These are phyloP conservation scores for Taenaris catops DNA, from an alignment of 2,888 invertebrate genomes.

Conservation along the genomic window DNA sequence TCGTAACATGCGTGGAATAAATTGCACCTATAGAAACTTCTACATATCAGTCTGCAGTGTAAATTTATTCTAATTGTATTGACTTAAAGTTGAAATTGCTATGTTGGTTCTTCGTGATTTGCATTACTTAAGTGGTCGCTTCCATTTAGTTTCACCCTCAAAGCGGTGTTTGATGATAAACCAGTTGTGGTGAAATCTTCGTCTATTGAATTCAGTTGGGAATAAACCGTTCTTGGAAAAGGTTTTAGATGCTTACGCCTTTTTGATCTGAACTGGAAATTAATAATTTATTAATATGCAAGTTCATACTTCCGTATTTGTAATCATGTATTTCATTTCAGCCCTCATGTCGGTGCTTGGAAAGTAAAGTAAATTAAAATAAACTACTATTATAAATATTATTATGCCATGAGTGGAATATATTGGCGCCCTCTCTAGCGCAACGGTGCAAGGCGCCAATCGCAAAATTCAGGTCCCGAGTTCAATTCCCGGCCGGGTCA, in stretches of 20 bases:
- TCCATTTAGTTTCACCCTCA: constrained; percentile 34
- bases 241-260: constrained; percentile 44
- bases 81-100: constrained; percentile 49
- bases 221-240: constrained; percentile 61
- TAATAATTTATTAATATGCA: constrained; percentile 16
- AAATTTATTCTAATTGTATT: constrained; percentile 55
- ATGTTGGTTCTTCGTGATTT: constrained; percentile 64
- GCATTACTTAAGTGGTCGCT: constrained; percentile 30
- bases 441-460: too few species aligned
- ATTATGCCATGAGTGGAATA: too few species aligned
- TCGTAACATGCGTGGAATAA: constrained; percentile 9
- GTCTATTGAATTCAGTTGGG: constrained; percentile 63
- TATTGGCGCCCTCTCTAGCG: too few species aligned
- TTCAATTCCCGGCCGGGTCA: too few species aligned
- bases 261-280: constrained; percentile 50
- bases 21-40: constrained; percentile 43
- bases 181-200: constrained; percentile 50
- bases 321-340: too few species aligned
- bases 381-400: too few species aligned
- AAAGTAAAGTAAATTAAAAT: too few species aligned
- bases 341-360: too few species aligned
- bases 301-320: too few species aligned
- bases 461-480: too few species aligned
- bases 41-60: constrained; percentile 75
- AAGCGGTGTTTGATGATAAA: constrained; percentile 50